A percentile compares a stretch with the other conserved stretches of the same genome.
Evolutionary conservation across 2,113 vertebrate species (phyloP).

Genomic region (Columbina picui): DNA sequence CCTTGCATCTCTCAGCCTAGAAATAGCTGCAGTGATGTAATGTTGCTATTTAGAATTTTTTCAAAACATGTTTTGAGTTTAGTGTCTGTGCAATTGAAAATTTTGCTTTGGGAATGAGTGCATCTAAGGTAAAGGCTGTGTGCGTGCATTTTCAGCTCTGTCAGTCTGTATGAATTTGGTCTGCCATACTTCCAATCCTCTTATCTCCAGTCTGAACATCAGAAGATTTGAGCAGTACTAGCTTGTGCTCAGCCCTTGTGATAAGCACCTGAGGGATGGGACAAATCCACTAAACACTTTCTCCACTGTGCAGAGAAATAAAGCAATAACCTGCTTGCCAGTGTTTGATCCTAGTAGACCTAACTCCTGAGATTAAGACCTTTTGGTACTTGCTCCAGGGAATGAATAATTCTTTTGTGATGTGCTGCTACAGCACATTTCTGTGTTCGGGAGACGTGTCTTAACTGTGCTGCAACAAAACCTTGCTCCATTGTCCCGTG

Average conservation of each 20-base stretch:
- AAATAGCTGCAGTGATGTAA: conserved; percentile 49
- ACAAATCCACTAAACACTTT: neutral
- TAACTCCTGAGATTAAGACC: neutral
- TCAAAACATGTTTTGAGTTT: conserved; percentile 32
- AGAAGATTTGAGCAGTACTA: neutral
- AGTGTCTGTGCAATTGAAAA: neutral
- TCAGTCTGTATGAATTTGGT: neutral
- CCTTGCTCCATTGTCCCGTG: neutral
- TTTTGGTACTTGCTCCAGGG: neutral
- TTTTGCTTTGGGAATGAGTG: conserved; percentile 29
- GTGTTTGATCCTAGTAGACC: neutral
- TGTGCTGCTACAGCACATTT: neutral
- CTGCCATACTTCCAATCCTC: neutral
- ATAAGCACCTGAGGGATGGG: neutral
- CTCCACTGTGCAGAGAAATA: neutral
- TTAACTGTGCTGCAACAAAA: neutral
- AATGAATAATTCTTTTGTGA: neutral
- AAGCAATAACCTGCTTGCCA: neutral
- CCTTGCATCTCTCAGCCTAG: neutral
- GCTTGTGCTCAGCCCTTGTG: neutral
- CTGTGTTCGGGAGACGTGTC: neutral
- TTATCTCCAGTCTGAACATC: neutral
- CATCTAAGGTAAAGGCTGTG: conserved; percentile 20
- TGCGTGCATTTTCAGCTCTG: neutral
- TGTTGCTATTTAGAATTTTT: conserved; percentile 55